Conservation (phyloP, 1,140 invertebrate genomes). For the Pogonomyrmex barbatus region DNA sequence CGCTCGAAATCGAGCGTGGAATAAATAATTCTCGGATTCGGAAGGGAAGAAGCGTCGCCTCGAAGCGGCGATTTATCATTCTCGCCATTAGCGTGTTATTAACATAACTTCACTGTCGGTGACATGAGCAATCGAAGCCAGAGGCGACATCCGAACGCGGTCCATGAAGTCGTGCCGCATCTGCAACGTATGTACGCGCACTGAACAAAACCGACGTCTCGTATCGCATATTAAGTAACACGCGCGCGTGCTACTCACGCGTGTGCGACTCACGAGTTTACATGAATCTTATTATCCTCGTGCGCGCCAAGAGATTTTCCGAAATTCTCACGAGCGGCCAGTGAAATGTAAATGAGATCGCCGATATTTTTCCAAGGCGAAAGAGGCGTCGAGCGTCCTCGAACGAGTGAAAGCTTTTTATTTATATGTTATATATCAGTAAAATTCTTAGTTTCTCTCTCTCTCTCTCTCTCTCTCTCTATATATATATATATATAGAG, state of each 20-base stretch:
- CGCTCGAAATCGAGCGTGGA: not conserved
- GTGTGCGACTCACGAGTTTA: not conserved
- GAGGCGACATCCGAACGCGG: not conserved
- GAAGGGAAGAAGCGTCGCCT: not conserved
- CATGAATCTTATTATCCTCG: not conserved
- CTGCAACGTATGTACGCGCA: not conserved
- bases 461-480: no score
- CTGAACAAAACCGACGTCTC: constrained; percentile 13
- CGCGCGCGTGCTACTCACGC: constrained; percentile 4
- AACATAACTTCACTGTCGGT: not conserved
- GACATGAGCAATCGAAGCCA: not conserved
- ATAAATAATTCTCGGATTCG: not conserved
- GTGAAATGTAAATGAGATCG: not conserved
- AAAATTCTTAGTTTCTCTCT: no score
- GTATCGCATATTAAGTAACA: constrained; percentile 30
- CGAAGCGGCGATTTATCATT: not conserved
- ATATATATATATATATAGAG: no score
- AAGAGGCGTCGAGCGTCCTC: not conserved
- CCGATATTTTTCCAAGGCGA: not conserved
- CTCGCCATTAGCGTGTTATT: constrained; percentile 3
- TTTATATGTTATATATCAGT: no score
- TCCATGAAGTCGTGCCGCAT: not conserved
- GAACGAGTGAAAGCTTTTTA: not conserved
- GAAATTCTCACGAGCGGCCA: not conserved
- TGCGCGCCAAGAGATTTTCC: not conserved